Base-by-base conservation (phyloP, 2,797 vertebrate species). In the Typhlichthys subterraneus region DNA sequence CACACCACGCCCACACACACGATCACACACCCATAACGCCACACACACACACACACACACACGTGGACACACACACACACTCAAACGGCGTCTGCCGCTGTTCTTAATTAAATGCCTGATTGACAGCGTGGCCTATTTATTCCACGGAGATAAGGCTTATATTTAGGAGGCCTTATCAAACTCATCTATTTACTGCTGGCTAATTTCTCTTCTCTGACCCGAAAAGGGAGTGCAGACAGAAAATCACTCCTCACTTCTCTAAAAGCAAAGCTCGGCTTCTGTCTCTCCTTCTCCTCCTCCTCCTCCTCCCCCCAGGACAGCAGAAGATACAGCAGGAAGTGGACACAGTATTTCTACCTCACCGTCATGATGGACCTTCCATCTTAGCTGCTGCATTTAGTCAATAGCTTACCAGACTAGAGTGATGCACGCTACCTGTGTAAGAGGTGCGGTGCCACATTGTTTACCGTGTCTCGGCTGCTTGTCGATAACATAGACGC, bases 51-150 rank as follows among this genome's bases (percentile, higher is more conserved):
- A 52, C 19, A 45, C 17, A 65, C 13, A 11, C 23, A 70, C 45
- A 31, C 31, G 51, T 45, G 55, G 45, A 33, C 51, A 60, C 57
- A 38, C 19, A 11, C 45, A 45, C 51, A n/a, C 47, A 45, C 59
- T 62, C 58, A 60, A 60, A 45, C 56, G 65, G 33, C 12, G 19
- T 52, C 72, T 70, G 42, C 67, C 42, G 53, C 62, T 73, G 66
- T 79, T 87, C 87, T 91, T 91, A 92, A 92, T 92, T 91, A 91
- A 86, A 88, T 80, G 73, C 81, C 68, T 88, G 83, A 87, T 76
- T 87, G 89, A 91, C 86, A 89, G 79, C 72, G 47, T 84, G 76
- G 77, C 79, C 85, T 80, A 83, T 89, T 91, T 90, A 70, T 85
- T 80, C 87, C 57, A 49, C 71, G 80, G 84, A 86, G 85, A 88